Base-by-base conservation (phyloP, 1,140 invertebrate genomes). In the Drosophila biarmipes region DNA sequence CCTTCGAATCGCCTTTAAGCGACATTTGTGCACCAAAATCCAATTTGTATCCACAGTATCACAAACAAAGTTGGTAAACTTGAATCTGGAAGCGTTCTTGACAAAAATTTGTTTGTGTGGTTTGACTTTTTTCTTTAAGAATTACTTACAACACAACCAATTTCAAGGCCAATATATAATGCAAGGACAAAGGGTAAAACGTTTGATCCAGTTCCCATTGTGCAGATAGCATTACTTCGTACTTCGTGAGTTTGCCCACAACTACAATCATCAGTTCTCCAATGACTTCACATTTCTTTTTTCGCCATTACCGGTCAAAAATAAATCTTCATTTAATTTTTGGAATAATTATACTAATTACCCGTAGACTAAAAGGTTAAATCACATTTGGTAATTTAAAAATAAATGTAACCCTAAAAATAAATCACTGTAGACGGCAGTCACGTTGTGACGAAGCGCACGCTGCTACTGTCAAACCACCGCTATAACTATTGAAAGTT, bases 31-130 rank as follows among this genome's bases (percentile, higher is more conserved):
- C 17, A 42, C 40, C 7, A 15, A 4, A 10, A 42, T 10, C 40
- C 40, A 42, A 42, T 17, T 11, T 17, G 19, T 15, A 19, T 42
- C 17, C 40, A 19, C 17, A 11, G 40, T 19, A 19, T 42, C 40
- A 17, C 40, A 42, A 19, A 42, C 15, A 42, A 42, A 48, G 14
- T 66, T 66, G 2, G 56, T 48, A 34, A 42, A 42, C 40, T 11
- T 42, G 17, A 42, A 49, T 27, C 34, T 24, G 34, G 27, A 48
- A 14, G 42, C 34, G 15, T 29, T 40, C 57, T 66, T 8, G 27
- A 2, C 4, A 4, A 34, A 27, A 10, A 21, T 12, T 12, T 21
- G 4, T 14, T 21, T 21, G 5, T 10, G 2, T 7, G 8, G 29
- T 1, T 2, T 31, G 8, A 8, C n/a, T n/a, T 42, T 42, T 42